phyloP scores from a whole-genome alignment of 2,113 vertebrate species.

The Lamprologus sp. region DNA sequence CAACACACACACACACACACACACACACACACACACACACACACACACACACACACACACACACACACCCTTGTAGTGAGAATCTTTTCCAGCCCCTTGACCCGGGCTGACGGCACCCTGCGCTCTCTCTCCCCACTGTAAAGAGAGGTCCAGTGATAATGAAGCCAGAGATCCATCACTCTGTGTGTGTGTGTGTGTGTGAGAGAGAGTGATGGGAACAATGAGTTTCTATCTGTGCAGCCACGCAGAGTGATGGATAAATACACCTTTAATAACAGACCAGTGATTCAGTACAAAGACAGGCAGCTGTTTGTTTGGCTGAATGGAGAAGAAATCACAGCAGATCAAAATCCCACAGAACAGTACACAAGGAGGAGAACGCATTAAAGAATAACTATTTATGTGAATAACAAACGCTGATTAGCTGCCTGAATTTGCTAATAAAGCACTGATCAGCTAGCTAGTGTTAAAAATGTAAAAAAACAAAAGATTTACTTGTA shows the following conservation, averaged over 20 bases:
- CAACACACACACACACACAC: background rate
- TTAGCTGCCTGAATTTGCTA: fast-evolving
- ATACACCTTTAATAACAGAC: slow-evolving; percentile 24
- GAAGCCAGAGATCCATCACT: slow-evolving; percentile 14
- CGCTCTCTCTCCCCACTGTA: background rate
- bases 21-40: background rate
- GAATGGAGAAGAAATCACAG: background rate
- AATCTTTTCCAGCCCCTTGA: slow-evolving; percentile 12
- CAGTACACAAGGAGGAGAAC: background rate
- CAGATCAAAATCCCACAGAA: background rate
- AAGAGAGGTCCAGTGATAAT: slow-evolving; percentile 24
- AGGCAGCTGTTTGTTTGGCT: background rate
- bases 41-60: background rate
- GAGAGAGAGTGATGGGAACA: background rate
- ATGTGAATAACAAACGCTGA: background rate
- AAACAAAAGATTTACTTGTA: background rate
- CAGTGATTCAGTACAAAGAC: slow-evolving; percentile 1
- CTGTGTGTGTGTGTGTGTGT: background rate
- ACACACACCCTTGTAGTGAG: background rate
- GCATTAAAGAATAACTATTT: background rate
- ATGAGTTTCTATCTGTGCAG: background rate
- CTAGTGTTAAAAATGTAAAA: background rate
- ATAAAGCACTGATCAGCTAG: background rate
- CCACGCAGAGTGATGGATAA: slow-evolving; percentile 6
- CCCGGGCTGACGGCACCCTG: background rate